phyloP scores from a whole-genome alignment of 2,888 invertebrate species.

The Zhengitettix transpicula region DNA sequence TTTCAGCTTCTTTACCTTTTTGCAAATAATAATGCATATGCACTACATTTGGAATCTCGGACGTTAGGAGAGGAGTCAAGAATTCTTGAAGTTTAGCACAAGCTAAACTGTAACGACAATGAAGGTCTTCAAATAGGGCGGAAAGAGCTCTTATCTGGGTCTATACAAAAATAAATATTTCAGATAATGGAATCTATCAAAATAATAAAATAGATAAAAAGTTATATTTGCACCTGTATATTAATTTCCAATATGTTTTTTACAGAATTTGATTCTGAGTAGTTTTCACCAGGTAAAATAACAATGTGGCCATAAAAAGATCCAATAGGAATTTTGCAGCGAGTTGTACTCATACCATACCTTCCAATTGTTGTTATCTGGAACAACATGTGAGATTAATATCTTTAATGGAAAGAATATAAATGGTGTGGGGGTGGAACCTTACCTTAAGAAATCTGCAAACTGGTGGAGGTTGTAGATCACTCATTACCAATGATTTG shows the following conservation, averaged over 20 bases:
- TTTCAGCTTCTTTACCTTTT: slow-evolving; percentile 37
- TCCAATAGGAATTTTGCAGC: slow-evolving; percentile 82
- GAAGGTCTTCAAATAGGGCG: slow-evolving; percentile 60
- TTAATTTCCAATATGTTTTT: slow-evolving; percentile 15
- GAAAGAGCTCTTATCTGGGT: slow-evolving; percentile 46
- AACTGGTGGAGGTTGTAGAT: slow-evolving; percentile 78
- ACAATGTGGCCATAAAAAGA: slow-evolving; percentile 84
- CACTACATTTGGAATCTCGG: slow-evolving; percentile 65
- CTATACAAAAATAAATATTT: slow-evolving; percentile 17
- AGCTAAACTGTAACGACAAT: slow-evolving; percentile 65
- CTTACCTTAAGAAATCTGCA: slow-evolving; percentile 74
- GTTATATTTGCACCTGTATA: slow-evolving; percentile 14
- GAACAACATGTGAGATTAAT: slow-evolving; percentile 9
- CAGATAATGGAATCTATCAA: neutral
- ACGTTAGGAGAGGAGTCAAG: slow-evolving; percentile 55
- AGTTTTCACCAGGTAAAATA: slow-evolving; percentile 47
- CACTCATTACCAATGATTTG: slow-evolving; percentile 68
- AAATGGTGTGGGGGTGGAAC: neutral
- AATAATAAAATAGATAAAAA: too few species aligned
- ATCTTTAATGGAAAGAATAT: neutral
- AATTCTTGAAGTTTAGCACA: slow-evolving; percentile 69
- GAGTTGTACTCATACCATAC: slow-evolving; percentile 79
- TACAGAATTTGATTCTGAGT: slow-evolving; percentile 22
- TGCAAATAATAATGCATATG: slow-evolving; percentile 70
- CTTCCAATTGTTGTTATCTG: slow-evolving; percentile 82